Base-by-base conservation (phyloP, 92 coral and sea anemone species). In the Actinostola sp. region DNA sequence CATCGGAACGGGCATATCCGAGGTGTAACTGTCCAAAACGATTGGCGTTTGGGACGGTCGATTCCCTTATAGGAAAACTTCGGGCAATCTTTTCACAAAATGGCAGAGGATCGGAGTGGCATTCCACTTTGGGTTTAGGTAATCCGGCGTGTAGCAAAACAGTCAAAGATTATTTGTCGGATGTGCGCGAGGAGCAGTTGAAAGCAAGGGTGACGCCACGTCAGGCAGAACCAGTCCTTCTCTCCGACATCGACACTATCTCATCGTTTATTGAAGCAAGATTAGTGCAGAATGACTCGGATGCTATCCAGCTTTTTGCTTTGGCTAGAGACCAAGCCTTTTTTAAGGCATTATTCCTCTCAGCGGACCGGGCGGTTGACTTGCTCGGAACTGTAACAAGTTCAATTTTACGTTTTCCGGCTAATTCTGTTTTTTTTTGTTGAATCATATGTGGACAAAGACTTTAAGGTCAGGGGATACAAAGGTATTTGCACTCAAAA, bases 81-180 rank as follows among this genome's bases (percentile, higher is more conserved):
- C 46, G 78, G 8, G 62, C 88, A 27, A 82, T 75, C 19, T 67
- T 67, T 41, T 48, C 64, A 23, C 65, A 66, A 13, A 35, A 48
- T 14, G 71, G 72, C 26, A 50, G 88, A 51, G 83, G 66, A 16
- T 19, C 55, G 28, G 83, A 83, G 23, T 76, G 79, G 83, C 72
- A 76, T 66, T 52, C 82, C 7, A 8, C 69, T 17, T 51, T 76
- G 29, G 76, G 54, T 10, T 30, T 67, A 16, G 83, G 79, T 19
- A 83, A 83, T 43, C 88, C 72, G 12, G 78, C 75, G 11, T 49
- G 42, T 68, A 35, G 78, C 24, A n/a, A n/a, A n/a, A 49, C 51
- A 32, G 78, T 83, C 2, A 69, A 83, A 35, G 38, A 38, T 23
- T 76, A 83, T 57, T 48, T 83, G 23, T 59, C 88, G 2, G 56